Evolutionary conservation across 1,140 invertebrate genomes (phyloP).

Genomic region (Papilio helenus): DNA sequence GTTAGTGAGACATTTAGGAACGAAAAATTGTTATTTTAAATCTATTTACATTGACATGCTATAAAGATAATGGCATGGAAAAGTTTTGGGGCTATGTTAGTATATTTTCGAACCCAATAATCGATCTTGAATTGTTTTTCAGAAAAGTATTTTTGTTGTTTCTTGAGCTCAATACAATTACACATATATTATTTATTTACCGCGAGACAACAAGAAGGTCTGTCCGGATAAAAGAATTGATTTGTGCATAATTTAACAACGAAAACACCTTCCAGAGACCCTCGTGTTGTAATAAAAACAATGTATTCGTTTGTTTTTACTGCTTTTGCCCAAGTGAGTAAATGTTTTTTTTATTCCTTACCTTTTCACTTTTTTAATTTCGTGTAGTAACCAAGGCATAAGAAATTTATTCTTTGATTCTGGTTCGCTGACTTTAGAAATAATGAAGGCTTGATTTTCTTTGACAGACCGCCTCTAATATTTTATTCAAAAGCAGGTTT

Average conservation of each 20-base stretch:
- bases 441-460: constrained; percentile 74
- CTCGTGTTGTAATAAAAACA: constrained; percentile 75
- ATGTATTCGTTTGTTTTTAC: constrained; percentile 80
- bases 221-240: constrained; percentile 78
- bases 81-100: too few relatives aligned
- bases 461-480: constrained; percentile 75
- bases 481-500: constrained; percentile 81
- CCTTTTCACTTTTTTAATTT: constrained; percentile 45
- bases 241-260: constrained; percentile 80
- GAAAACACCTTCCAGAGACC: constrained; percentile 75
- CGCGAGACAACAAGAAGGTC: constrained; percentile 59
- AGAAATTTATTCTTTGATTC: constrained; percentile 58
- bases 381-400: constrained; percentile 51
- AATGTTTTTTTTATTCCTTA: constrained; percentile 73
- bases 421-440: constrained; percentile 53
- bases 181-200: constrained; percentile 81
- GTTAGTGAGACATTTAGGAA: not conserved
- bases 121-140: not conserved
- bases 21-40: not conserved
- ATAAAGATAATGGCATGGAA: too few relatives aligned
- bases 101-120: too few relatives aligned
- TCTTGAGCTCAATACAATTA: constrained; percentile 72
- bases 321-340: constrained; percentile 71
- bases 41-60: too few relatives aligned
- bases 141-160: constrained; percentile 41